Evolutionary conservation across 2,797 vertebrate genomes (phyloP).

Genomic region (Takifugu ocellatus): DNA sequence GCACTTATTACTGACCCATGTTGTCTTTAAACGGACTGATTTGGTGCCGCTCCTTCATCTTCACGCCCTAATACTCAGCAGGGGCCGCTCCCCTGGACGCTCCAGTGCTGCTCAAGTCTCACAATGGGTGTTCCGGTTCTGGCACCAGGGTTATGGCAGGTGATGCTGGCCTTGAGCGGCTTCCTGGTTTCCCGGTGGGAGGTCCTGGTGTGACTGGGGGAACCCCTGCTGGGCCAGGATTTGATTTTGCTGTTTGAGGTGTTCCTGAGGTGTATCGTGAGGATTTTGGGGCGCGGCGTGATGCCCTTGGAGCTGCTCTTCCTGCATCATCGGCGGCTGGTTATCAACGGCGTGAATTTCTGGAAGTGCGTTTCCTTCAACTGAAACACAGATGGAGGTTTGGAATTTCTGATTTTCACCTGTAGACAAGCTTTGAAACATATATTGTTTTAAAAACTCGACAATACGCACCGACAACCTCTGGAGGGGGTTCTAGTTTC

Average conservation of each 20-base stretch:
- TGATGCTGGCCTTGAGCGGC: constrained; percentile 48
- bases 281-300: constrained; percentile 28
- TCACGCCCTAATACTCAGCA: constrained; percentile 17
- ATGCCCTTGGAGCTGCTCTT: constrained; percentile 43
- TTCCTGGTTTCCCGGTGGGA: constrained; percentile 61
- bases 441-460: not conserved
- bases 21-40: constrained; percentile 28
- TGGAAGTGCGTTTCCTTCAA: constrained; percentile 62
- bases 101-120: constrained; percentile 47
- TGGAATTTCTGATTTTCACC: not conserved
- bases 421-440: not conserved
- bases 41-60: constrained; percentile 33
- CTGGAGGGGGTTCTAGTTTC: constrained; percentile 76
- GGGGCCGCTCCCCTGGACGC: constrained; percentile 33
- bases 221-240: constrained; percentile 43
- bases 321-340: constrained; percentile 44
- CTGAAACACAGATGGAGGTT: constrained; percentile 39
- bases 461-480: constrained; percentile 74
- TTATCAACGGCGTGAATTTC: constrained; percentile 39
- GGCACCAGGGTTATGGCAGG: constrained; percentile 43
- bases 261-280: constrained; percentile 43
- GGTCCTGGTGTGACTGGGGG: constrained; percentile 56
- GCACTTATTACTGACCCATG: constrained; percentile 16
- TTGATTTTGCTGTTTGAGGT: constrained; percentile 34
- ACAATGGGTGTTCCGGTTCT: constrained; percentile 23